Conservation (phyloP, 2,113 vertebrate species). For the Anarhynchus alexandrinus region DNA sequence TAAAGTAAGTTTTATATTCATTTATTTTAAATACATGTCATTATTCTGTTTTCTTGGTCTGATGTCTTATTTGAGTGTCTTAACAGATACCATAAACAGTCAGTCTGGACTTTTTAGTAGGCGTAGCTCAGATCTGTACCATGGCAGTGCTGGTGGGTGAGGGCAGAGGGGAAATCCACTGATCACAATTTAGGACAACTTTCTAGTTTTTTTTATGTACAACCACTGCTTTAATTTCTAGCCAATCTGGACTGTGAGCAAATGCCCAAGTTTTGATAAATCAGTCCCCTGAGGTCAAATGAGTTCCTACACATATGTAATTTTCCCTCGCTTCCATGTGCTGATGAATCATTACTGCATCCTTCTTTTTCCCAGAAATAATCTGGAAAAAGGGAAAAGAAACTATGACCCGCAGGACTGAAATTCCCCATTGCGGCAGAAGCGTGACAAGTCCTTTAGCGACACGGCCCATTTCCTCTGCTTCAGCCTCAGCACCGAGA, state of each 20-base stretch:
- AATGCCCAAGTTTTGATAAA: neutral
- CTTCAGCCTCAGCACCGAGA: neutral
- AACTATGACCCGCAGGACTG: neutral
- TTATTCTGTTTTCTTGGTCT: neutral
- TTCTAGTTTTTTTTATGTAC: neutral
- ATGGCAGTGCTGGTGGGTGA: neutral
- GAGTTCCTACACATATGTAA: neutral
- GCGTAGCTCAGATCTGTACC: neutral
- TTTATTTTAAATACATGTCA: neutral
- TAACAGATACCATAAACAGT: neutral
- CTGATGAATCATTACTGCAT: neutral
- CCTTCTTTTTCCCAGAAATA: constrained; percentile 11
- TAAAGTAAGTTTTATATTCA: neutral
- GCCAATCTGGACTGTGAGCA: neutral
- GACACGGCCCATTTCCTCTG: neutral
- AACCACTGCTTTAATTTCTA: neutral
- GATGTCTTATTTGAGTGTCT: neutral
- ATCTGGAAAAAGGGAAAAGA: neutral
- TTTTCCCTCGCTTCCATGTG: neutral
- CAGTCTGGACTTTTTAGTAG: neutral
- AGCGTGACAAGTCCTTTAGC: accelerated
- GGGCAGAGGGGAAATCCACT: neutral
- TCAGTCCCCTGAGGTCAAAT: neutral
- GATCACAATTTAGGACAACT: neutral
- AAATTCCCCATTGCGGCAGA: neutral